These are phyloP conservation scores for Odontamblyopus lacepedii DNA, from an alignment of 2,797 vertebrate genomes.

Conservation along the genomic window DNA sequence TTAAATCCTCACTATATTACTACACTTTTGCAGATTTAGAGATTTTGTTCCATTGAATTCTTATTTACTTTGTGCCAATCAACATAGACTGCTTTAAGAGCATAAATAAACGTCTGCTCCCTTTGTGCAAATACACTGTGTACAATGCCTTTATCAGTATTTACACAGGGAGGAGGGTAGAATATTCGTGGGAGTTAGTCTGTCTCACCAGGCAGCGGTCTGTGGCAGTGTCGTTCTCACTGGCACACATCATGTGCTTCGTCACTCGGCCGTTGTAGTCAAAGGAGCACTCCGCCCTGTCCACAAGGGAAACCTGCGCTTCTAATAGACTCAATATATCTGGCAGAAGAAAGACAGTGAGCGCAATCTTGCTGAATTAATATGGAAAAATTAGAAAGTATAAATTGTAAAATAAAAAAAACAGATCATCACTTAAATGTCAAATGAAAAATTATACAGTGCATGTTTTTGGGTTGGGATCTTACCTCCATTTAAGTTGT, in stretches of 20 bases:
- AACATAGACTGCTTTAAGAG: background rate
- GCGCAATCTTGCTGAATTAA: too few relatives aligned
- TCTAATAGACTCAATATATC: slow-evolving; percentile 51
- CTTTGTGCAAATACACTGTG: slow-evolving; percentile 7
- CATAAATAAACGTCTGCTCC: slow-evolving; percentile 14
- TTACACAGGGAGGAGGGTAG: slow-evolving; percentile 5
- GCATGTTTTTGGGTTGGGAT: background rate
- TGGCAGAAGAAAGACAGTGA: slow-evolving; percentile 25
- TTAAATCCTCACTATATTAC: too few relatives aligned
- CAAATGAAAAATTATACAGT: too few relatives aligned
- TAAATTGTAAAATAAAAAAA: too few relatives aligned
- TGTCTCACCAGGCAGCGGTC: slow-evolving; percentile 79
- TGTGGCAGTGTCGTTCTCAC: slow-evolving; percentile 59
- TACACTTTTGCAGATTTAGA: too few relatives aligned
- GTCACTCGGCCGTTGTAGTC: slow-evolving; percentile 73
- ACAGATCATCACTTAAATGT: too few relatives aligned
- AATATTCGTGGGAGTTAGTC: slow-evolving; percentile 1
- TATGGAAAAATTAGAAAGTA: too few relatives aligned
- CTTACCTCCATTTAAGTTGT: slow-evolving; percentile 33
- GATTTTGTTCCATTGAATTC: too few relatives aligned
- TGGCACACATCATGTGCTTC: slow-evolving; percentile 82
- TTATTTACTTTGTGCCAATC: too few relatives aligned
- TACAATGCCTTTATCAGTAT: background rate
- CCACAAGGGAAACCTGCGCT: slow-evolving; percentile 72
- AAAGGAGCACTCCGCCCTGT: slow-evolving; percentile 52